A percentile compares a stretch with the other conserved stretches of the same genome.
Conservation (phyloP, 2,888 invertebrate genomes). For the Sclerodermus sp. region DNA sequence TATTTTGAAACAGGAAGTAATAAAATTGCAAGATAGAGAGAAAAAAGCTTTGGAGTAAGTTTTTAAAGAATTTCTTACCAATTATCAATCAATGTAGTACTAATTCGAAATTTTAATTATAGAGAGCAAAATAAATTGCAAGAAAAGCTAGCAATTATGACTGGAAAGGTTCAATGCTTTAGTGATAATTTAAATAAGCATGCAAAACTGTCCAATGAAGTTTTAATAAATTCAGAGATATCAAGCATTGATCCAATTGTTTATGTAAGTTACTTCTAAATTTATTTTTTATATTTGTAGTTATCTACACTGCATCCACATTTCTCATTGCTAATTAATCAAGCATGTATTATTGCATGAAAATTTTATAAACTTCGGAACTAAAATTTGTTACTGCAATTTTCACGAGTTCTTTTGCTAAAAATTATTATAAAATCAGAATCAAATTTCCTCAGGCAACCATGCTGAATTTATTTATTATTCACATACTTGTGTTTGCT, state of each 20-base stretch:
- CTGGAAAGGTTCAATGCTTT: conserved; percentile 35
- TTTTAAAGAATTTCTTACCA: conserved; percentile 2
- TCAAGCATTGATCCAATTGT: neutral
- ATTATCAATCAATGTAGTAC: too few species aligned
- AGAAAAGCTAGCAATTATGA: conserved; percentile 34
- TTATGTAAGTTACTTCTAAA: neutral
- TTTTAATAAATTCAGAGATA: too few species aligned
- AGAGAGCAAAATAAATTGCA: conserved; percentile 39
- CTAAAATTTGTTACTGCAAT: neutral
- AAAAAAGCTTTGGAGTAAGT: conserved; percentile 33
- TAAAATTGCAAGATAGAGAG: conserved; percentile 35
- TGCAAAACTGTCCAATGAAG: conserved; percentile 22
- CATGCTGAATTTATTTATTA: conserved; percentile 16
- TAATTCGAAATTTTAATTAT: neutral
- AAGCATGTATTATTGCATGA: too few species aligned
- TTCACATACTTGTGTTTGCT: neutral
- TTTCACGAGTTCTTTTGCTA: neutral
- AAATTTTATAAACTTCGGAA: neutral
- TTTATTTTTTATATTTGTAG: neutral
- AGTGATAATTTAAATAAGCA: conserved; percentile 32
- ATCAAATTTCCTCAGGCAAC: conserved; percentile 18
- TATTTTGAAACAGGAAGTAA: conserved; percentile 30
- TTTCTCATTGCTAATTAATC: too few species aligned
- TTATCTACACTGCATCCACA: too few species aligned
- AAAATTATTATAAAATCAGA: neutral